A percentile compares a stretch with the other conserved stretches of the same genome.
These are phyloP conservation scores for Eutrigla gurnardus DNA, from an alignment of 2,797 vertebrate genomes.

Conservation along the genomic window DNA sequence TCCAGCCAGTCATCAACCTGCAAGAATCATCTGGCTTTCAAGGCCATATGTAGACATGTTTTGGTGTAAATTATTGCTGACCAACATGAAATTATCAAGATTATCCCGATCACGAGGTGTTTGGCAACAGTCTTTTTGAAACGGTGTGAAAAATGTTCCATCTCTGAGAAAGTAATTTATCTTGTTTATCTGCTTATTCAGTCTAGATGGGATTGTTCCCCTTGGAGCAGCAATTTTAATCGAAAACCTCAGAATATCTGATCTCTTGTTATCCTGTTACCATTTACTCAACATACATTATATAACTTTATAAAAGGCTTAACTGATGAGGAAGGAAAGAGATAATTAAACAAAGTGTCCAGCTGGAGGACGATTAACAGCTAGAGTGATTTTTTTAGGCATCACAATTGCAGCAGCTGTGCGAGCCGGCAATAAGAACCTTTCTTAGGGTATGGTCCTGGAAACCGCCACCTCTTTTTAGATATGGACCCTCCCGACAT, in stretches of 20 bases:
- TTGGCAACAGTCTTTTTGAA: background rate
- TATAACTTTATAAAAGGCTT: background rate
- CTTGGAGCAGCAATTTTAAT: background rate
- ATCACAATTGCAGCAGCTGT: background rate
- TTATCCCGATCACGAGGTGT: background rate
- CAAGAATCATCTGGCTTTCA: background rate
- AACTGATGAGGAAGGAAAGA: background rate
- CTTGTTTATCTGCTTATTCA: background rate
- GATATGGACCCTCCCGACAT: background rate
- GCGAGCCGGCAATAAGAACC: background rate
- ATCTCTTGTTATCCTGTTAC: no score
- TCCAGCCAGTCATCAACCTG: constrained; percentile 27
- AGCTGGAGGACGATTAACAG: background rate
- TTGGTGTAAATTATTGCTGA: background rate
- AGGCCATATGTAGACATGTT: background rate
- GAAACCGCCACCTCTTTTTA: background rate
- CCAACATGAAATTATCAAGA: background rate
- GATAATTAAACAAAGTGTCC: background rate
- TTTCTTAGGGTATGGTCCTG: background rate
- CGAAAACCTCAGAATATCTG: constrained; percentile 4
- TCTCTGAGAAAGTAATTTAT: background rate
- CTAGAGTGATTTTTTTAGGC: background rate
- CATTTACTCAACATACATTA: background rate
- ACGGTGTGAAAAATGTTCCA: background rate
- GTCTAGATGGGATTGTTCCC: background rate